phyloP scores from a whole-genome alignment of 2,888 invertebrate genomes.

The Xestia rhomboidea region DNA sequence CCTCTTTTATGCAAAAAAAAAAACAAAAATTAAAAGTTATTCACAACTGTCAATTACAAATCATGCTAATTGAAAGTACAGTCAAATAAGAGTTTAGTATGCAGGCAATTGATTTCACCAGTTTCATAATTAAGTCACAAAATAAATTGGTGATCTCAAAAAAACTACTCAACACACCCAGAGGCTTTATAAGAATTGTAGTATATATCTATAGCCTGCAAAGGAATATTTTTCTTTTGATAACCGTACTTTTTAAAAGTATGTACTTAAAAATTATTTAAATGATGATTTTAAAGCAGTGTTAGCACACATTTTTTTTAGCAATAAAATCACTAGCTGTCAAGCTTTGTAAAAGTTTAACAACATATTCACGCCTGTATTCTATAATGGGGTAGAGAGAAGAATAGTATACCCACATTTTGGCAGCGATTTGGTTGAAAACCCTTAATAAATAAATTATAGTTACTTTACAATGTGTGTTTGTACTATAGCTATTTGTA shows the following conservation, averaged over 20 bases:
- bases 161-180: background rate
- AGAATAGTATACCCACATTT: background rate
- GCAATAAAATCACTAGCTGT: slow-evolving; percentile 35
- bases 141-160: background rate
- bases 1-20: background rate
- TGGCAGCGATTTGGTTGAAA: background rate
- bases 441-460: slow-evolving; percentile 7
- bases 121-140: background rate
- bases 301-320: background rate
- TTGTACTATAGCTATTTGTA: background rate
- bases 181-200: background rate
- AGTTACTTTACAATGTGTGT: background rate
- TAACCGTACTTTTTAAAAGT: slow-evolving; percentile 14
- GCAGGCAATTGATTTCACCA: background rate
- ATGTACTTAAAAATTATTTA: slow-evolving; percentile 2
- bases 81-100: background rate
- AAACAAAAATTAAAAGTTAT: background rate
- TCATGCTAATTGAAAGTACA: slow-evolving; percentile 6
- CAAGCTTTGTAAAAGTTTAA: slow-evolving; percentile 2
- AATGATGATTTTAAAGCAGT: slow-evolving; percentile 10
- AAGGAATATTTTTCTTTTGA: background rate
- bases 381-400: background rate
- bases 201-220: too few species aligned
- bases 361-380: background rate
- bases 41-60: slow-evolving; percentile 1